Percentiles rank a stretch among this genome's conserved stretches.
Evolutionary conservation across 2,888 invertebrate genomes (phyloP).

Genomic region (Polietes domitor): DNA sequence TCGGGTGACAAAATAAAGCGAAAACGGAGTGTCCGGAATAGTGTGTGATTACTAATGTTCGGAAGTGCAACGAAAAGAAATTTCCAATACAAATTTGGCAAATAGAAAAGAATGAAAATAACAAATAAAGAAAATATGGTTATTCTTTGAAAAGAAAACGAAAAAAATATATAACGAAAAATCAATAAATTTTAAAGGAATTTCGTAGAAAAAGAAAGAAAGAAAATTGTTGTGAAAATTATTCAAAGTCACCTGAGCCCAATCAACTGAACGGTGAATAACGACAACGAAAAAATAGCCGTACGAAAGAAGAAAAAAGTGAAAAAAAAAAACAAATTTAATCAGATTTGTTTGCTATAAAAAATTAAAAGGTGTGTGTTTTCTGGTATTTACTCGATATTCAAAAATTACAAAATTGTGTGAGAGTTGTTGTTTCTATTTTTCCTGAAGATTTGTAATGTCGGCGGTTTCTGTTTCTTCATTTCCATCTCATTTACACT

Average conservation of each 20-base stretch:
- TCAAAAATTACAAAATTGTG: neutral
- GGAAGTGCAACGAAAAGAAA: neutral
- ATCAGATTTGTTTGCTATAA: neutral
- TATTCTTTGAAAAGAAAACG: neutral
- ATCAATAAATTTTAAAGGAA: conserved; percentile 13
- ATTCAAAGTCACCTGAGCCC: neutral
- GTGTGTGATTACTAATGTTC: neutral
- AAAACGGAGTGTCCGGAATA: neutral
- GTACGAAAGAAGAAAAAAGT: neutral
- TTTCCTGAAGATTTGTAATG: conserved; percentile 4
- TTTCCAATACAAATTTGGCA: too few relatives aligned
- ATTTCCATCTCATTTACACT: neutral
- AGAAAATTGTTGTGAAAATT: conserved; percentile 26
- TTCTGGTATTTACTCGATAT: neutral
- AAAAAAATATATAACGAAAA: conserved; percentile 44
- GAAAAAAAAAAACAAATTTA: neutral
- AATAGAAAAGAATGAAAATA: conserved; percentile 36
- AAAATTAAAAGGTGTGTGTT: conserved; percentile 49
- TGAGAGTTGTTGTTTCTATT: neutral
- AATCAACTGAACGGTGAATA: neutral
- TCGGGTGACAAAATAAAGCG: neutral
- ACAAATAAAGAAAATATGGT: conserved; percentile 25
- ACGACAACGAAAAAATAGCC: neutral
- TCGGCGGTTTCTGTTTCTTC: neutral
- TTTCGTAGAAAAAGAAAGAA: conserved; percentile 27